phyloP scores from a whole-genome alignment of 2,113 vertebrate genomes.

The Elephas maximus region DNA sequence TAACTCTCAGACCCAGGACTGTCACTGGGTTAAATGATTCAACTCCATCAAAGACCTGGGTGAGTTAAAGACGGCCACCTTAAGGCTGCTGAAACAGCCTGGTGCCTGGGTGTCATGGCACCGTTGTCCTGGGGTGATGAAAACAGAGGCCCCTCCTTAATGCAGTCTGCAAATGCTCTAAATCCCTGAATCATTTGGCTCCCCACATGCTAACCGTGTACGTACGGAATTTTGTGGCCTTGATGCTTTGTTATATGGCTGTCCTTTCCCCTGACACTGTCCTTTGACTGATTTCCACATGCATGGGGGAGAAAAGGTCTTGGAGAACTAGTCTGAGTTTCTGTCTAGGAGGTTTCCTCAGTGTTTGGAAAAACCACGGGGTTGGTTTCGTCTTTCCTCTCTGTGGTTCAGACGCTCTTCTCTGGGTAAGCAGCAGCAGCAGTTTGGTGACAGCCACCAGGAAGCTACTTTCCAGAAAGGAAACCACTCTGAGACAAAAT shows the following conservation, averaged over 20 bases:
- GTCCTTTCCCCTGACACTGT: neutral
- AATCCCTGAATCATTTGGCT: too few species aligned
- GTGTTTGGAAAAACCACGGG: neutral
- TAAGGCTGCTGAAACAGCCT: neutral
- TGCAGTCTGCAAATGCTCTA: fast-evolving
- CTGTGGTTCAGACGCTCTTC: fast-evolving
- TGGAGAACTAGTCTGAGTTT: fast-evolving
- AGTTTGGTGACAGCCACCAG: neutral
- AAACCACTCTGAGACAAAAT: neutral
- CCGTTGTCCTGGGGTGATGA: too few species aligned
- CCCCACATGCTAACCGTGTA: fast-evolving
- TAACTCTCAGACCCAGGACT: neutral
- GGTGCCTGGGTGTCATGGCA: fast-evolving
- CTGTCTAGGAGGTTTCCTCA: neutral
- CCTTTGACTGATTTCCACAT: neutral
- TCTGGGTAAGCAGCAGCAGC: neutral
- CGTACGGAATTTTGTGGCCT: neutral
- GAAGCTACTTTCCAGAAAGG: neutral
- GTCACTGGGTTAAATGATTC: neutral
- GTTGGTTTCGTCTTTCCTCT: too few species aligned
- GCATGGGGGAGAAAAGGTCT: neutral
- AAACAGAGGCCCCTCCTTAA: neutral
- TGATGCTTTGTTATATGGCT: fast-evolving
- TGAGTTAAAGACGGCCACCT: fast-evolving
- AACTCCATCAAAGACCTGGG: fast-evolving